Conservation (phyloP, 2,888 invertebrate species). For the Allophyes oxyacanthae region DNA sequence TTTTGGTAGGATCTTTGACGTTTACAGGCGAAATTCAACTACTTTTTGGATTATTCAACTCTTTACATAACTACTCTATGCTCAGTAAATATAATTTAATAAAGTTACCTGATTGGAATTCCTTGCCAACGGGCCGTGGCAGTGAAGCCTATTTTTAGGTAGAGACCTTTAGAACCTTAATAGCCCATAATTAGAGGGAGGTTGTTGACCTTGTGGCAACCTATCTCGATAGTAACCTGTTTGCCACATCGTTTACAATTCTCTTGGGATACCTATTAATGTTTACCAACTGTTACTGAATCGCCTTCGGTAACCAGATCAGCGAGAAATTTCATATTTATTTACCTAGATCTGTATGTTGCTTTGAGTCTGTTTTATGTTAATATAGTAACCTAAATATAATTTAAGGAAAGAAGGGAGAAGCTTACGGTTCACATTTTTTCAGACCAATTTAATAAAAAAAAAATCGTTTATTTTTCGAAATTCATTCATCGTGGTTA, state of each 20-base stretch:
- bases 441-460: too few relatives aligned
- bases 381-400: background rate
- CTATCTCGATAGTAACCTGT: slow-evolving; percentile 49
- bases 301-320: slow-evolving; percentile 17
- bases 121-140: background rate
- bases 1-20: too few relatives aligned
- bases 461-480: too few relatives aligned
- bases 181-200: slow-evolving; percentile 46
- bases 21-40: too few relatives aligned
- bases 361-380: background rate
- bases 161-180: slow-evolving; percentile 39
- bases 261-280: slow-evolving; percentile 33
- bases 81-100: slow-evolving; percentile 1
- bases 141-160: slow-evolving; percentile 33
- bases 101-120: slow-evolving; percentile 16
- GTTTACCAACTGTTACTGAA: slow-evolving; percentile 8
- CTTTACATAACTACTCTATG: background rate
- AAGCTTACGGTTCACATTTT: too few relatives aligned
- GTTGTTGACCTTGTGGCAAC: slow-evolving; percentile 41
- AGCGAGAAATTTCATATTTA: slow-evolving; percentile 3
- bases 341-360: slow-evolving; percentile 5
- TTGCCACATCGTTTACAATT: slow-evolving; percentile 28
- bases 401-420: too few relatives aligned
- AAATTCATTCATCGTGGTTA: too few relatives aligned
- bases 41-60: too few relatives aligned